Base-by-base conservation (phyloP, 2,888 invertebrate species). In the Argynnis bischoffii region DNA sequence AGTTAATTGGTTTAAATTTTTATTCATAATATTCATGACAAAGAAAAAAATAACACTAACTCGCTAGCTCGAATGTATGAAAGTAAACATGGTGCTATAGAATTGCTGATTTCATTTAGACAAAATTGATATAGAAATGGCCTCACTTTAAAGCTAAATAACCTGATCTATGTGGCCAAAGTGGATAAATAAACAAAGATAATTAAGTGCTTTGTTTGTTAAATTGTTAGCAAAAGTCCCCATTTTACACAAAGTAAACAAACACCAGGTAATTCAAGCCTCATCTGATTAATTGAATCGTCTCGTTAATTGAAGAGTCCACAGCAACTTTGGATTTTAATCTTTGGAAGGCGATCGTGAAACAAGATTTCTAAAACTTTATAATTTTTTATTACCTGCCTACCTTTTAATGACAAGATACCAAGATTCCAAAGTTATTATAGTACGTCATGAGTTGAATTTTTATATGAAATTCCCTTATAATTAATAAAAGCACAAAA, bases 251-350 rank as follows among this genome's bases (percentile, higher is more conserved):
- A 59, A 70, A 69, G 71, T 71, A 67, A 72, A 72, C 67, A 68
- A 73, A 70, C 66, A 67, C 69, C 69, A 67, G 61, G 66, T 73
- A 71, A 76, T 74, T 71, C 68, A 65, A 65, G 50, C 63, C 55
- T 48, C 51, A 64, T 51, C 47, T 64, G 66, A 69, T 66, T 67
- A 67, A 66, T 69, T 64, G 64, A 66, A 55, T 66, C 63, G 46
- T 64, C 64, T 35, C 53, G 35, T 69, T 67, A 70, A 70, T 70
- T 70, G 64, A 64, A 64, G 64, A 64, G 68, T 56, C 56, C 46
- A 31, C 57, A 46, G 67, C 55, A 69, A 69, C 65, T 69, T 70
- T 63, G 56, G 55, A 65, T 69, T 71, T 69, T 65, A 66, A 66
- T 67, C 53, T 56, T 31, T 41, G 15, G 63, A 64, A 65, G 61